Conservation (phyloP, 1,140 invertebrate species). For the Oscheius sp. region DNA sequence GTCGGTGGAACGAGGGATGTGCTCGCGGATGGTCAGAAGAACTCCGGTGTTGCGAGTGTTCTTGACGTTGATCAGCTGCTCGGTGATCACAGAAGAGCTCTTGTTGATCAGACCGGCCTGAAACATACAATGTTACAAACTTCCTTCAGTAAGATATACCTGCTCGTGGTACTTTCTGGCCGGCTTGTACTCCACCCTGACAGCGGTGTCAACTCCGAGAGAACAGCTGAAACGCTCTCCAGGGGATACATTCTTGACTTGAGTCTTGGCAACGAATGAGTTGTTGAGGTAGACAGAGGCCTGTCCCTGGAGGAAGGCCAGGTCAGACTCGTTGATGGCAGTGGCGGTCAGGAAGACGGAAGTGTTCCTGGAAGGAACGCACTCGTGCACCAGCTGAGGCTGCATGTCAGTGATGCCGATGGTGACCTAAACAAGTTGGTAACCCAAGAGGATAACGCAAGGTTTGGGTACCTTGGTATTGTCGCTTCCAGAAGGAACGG, state of each 20-base stretch:
- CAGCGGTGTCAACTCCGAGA: slow-evolving; percentile 62
- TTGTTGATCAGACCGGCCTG: slow-evolving; percentile 54
- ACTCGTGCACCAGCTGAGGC: slow-evolving; percentile 61
- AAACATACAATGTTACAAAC: background rate
- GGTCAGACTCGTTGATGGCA: slow-evolving; percentile 61
- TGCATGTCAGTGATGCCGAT: slow-evolving; percentile 61
- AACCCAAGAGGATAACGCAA: background rate
- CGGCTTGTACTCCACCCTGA: slow-evolving; percentile 63
- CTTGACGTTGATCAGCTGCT: slow-evolving; percentile 62
- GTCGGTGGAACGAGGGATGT: slow-evolving; percentile 61
- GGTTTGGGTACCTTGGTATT: background rate
- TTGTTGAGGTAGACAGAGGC: slow-evolving; percentile 64
- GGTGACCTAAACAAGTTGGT: slow-evolving; percentile 48
- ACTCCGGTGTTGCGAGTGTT: slow-evolving; percentile 60
- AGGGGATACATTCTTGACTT: slow-evolving; percentile 57
- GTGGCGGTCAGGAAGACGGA: slow-evolving; percentile 62
- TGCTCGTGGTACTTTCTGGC: slow-evolving; percentile 50
- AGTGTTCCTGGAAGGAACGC: slow-evolving; percentile 60
- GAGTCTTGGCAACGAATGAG: slow-evolving; percentile 62
- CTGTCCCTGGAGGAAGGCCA: slow-evolving; percentile 60
- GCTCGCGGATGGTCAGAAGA: slow-evolving; percentile 60
- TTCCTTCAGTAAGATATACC: background rate
- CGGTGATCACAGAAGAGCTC: slow-evolving; percentile 46
- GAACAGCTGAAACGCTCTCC: slow-evolving; percentile 62
- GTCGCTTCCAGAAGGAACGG: slow-evolving; percentile 59